Evolutionary conservation across 2,888 invertebrate genomes (phyloP).

Genomic region (Tetropium fuscum): DNA sequence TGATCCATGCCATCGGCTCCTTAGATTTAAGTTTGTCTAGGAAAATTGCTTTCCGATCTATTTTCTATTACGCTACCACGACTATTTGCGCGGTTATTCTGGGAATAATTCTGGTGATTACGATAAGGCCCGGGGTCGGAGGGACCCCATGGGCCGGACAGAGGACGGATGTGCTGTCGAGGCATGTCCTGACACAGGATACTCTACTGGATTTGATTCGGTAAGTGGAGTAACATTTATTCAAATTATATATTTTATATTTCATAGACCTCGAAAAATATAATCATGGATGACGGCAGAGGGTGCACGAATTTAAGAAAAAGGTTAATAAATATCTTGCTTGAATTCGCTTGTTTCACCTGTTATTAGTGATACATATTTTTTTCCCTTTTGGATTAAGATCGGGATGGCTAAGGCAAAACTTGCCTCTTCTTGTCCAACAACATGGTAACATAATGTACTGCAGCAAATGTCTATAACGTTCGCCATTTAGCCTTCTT

Average conservation of each 20-base stretch:
- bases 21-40: slow-evolving; percentile 92
- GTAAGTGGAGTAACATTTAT: slow-evolving; percentile 64
- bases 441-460: too few relatives aligned
- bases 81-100: slow-evolving; percentile 92
- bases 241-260: too few relatives aligned
- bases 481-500: too few relatives aligned
- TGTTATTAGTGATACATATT: too few relatives aligned
- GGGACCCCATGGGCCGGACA: slow-evolving; percentile 49
- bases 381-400: too few relatives aligned
- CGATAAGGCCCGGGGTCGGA: slow-evolving; percentile 84
- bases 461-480: too few relatives aligned
- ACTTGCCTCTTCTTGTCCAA: too few relatives aligned
- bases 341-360: too few relatives aligned
- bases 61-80: slow-evolving; percentile 91
- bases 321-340: too few relatives aligned
- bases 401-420: too few relatives aligned
- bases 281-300: too few relatives aligned
- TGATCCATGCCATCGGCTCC: slow-evolving; percentile 91
- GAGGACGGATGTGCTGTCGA: slow-evolving; percentile 46
- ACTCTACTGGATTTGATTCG: slow-evolving; percentile 93
- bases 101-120: slow-evolving; percentile 89
- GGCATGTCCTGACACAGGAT: slow-evolving; percentile 85
- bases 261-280: background rate
- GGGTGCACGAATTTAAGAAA: too few relatives aligned
- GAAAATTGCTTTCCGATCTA: slow-evolving; percentile 83